phyloP scores from a whole-genome alignment of 2,113 vertebrate genomes.

The Mobula hypostoma region DNA sequence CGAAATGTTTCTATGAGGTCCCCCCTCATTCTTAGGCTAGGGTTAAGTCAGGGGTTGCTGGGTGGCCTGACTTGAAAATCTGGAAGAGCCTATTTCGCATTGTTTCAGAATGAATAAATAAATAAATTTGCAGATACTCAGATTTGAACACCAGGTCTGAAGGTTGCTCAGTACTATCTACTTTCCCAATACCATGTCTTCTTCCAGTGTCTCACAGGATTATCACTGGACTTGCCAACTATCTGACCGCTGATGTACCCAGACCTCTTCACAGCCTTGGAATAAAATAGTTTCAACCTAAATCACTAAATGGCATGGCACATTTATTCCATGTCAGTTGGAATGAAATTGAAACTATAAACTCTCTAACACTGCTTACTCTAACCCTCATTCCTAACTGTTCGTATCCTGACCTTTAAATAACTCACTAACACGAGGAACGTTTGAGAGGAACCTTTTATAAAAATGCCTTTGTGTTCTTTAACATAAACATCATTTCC shows the following conservation, averaged over 20 bases:
- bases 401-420: constrained; percentile 24
- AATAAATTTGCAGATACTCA: neutral
- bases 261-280: neutral
- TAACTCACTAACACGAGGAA: constrained; percentile 25
- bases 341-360: neutral
- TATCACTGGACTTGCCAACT: neutral
- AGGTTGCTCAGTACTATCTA: neutral
- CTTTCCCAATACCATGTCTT: neutral
- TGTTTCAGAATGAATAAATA: no score
- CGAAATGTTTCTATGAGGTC: no score
- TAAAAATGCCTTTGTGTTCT: constrained; percentile 35
- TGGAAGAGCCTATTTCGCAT: no score
- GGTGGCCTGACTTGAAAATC: no score
- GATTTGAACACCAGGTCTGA: neutral
- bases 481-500: constrained; percentile 33
- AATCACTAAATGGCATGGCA: neutral
- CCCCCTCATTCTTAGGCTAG: no score
- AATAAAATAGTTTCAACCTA: constrained; percentile 1
- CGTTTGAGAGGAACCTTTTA: constrained; percentile 19
- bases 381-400: constrained; percentile 15
- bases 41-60: no score
- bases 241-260: neutral
- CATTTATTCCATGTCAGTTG: neutral
- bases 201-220: neutral
- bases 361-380: neutral